phyloP scores from a whole-genome alignment of 64 coral and sea anemone species.

The Porites lutea region DNA sequence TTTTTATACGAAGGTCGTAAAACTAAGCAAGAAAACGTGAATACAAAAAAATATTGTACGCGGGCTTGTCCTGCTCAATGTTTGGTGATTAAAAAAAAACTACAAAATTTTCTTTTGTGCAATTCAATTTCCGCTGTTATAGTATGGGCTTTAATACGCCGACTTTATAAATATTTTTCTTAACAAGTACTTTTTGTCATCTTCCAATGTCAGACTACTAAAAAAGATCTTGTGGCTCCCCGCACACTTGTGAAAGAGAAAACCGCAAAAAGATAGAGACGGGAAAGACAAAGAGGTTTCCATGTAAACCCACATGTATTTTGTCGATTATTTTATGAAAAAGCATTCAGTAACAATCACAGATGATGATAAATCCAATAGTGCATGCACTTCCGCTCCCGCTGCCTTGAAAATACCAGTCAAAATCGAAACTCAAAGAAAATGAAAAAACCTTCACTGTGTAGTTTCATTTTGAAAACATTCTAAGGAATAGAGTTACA shows the following conservation, averaged over 20 bases:
- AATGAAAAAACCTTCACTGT: too few species aligned
- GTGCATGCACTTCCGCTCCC: not conserved
- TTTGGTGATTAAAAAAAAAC: too few species aligned
- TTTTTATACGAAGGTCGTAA: too few species aligned
- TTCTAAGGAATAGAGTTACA: not conserved
- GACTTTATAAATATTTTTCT: too few species aligned
- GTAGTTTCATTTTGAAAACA: too few species aligned
- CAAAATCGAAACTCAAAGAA: too few species aligned
- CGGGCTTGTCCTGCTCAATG: too few species aligned
- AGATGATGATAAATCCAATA: not conserved
- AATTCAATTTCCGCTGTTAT: not conserved
- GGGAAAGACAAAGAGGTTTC: not conserved
- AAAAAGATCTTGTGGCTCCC: not conserved
- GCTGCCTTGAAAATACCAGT: too few species aligned
- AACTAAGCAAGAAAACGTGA: too few species aligned
- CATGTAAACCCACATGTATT: not conserved
- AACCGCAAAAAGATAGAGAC: not conserved
- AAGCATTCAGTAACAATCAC: not conserved
- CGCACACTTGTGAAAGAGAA: not conserved
- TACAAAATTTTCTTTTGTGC: not conserved
- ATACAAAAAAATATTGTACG: too few species aligned
- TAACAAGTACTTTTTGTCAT: too few species aligned
- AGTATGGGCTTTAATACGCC: not conserved
- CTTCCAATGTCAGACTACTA: not conserved
- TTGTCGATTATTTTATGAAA: not conserved